Evolutionary conservation across 2,888 invertebrate genomes (phyloP).

Genomic region (Campoplex capitator): DNA sequence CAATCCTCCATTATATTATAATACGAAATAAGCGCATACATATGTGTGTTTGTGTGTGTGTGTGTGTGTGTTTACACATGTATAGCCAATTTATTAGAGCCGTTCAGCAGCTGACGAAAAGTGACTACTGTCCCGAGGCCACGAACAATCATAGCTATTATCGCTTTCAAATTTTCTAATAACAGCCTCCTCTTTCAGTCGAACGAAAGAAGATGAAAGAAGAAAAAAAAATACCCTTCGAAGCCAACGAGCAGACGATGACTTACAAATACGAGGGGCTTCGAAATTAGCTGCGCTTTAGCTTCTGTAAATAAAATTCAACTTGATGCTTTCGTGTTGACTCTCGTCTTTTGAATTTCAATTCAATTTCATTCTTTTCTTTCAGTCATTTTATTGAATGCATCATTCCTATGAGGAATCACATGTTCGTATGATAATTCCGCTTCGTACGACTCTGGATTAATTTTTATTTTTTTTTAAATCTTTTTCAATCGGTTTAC

Average conservation of each 20-base stretch:
- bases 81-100: slow-evolving; percentile 9
- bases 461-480: no score
- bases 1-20: slow-evolving; percentile 24
- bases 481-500: no score
- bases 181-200: slow-evolving; percentile 26
- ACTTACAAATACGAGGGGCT: not conserved
- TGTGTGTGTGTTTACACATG: slow-evolving; percentile 9
- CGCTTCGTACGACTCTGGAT: no score
- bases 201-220: not conserved
- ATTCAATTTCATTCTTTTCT: no score
- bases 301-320: no score
- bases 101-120: slow-evolving; percentile 56
- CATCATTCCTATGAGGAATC: no score
- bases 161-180: slow-evolving; percentile 40
- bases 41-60: not conserved
- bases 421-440: no score
- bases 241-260: not conserved
- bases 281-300: not conserved
- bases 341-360: no score
- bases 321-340: no score
- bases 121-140: slow-evolving; percentile 41
- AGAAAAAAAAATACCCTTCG: not conserved
- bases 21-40: no score
- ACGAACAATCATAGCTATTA: slow-evolving; percentile 50
- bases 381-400: no score